Conservation (phyloP, 2,797 vertebrate genomes). For the Centropyge bicolor region DNA sequence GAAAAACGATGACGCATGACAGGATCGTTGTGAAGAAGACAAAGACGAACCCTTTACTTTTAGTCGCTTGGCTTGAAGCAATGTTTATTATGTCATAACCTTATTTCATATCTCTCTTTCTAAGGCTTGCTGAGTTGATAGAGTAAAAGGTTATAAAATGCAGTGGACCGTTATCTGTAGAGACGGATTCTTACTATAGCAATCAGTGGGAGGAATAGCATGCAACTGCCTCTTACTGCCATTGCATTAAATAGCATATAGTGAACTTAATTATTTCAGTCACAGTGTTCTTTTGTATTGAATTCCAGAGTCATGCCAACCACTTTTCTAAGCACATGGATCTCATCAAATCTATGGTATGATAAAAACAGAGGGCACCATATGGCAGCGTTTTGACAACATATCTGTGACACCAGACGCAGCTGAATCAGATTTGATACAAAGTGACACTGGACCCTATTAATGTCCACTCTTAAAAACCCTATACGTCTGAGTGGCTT, state of each 20-base stretch:
- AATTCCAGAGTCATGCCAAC: constrained; percentile 21
- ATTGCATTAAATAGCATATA: constrained; percentile 19
- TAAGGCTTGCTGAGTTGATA: constrained; percentile 45
- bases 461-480: constrained; percentile 79
- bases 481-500: constrained; percentile 73
- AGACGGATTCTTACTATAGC: constrained; percentile 41
- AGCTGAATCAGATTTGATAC: constrained; percentile 70
- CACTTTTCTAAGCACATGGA: constrained; percentile 37
- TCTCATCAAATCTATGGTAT: constrained; percentile 35
- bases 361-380: constrained; percentile 41
- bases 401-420: constrained; percentile 59
- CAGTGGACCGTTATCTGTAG: constrained; percentile 47
- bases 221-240: background rate
- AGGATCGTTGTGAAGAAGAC: background rate
- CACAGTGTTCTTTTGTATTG: constrained; percentile 43
- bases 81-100: constrained; percentile 36
- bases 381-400: constrained; percentile 59
- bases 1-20: background rate
- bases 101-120: constrained; percentile 29
- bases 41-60: constrained; percentile 10
- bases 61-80: constrained; percentile 11
- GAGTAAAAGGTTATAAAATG: constrained; percentile 41
- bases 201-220: constrained; percentile 11
- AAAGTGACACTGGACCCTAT: constrained; percentile 77
- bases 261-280: constrained; percentile 14